These are phyloP conservation scores for Brachyalestes nurse DNA, from an alignment of 2,797 vertebrate genomes.

Conservation along the genomic window DNA sequence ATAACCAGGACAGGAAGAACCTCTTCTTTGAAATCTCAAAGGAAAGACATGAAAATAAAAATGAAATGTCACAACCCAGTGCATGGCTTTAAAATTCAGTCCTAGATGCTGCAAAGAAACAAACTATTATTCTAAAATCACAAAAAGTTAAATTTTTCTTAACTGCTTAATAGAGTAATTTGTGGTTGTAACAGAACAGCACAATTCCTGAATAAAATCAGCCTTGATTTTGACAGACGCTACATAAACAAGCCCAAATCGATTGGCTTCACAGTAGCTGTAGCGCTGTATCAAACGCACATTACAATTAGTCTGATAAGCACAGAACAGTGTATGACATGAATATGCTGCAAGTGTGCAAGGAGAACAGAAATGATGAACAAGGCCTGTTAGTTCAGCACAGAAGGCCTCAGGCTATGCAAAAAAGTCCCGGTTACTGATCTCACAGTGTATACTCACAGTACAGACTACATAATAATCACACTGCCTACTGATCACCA, in stretches of 20 bases:
- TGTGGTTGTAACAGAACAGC: neutral
- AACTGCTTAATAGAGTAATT: neutral
- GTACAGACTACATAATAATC: neutral
- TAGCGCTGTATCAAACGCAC: neutral
- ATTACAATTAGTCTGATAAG: conserved; percentile 2
- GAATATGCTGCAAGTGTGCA: neutral
- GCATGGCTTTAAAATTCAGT: neutral
- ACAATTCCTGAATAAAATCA: neutral
- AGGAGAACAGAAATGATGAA: neutral
- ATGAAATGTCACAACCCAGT: neutral
- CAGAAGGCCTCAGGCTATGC: neutral
- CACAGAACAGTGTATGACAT: neutral
- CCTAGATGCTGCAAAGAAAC: neutral
- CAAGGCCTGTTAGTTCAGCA: neutral
- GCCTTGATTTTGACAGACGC: neutral
- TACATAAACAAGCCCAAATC: neutral
- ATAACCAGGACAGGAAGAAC: conserved; percentile 19
- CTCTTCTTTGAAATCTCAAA: neutral
- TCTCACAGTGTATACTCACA: neutral
- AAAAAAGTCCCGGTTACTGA: neutral
- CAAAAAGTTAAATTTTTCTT: neutral
- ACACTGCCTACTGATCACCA: neutral
- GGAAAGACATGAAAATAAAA: conserved; percentile 7
- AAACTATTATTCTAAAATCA: neutral
- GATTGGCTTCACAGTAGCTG: neutral